Evolutionary conservation across 2,113 vertebrate species (phyloP), one percentile per base, ranked within the genome.

Genomic region (Macheiramphus alcinus): DNA sequence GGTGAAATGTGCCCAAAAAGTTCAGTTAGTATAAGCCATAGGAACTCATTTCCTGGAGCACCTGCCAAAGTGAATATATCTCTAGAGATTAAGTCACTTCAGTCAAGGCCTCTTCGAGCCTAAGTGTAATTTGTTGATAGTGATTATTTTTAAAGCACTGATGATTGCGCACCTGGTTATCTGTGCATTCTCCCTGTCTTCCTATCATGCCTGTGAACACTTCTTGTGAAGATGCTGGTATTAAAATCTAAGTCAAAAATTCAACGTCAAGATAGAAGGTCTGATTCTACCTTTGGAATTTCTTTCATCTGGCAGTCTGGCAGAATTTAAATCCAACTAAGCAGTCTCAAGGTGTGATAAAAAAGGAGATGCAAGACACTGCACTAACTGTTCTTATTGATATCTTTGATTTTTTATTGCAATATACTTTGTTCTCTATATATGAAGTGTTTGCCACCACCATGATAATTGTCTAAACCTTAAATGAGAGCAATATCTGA

Each of bases 71-170:
- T 29, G 11, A 92, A 62, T 53, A 6, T 11, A 42, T 70, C 48
- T 86, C 71, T 29, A 88, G 88, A 80, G 80, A 93, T 86, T 73
- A 90, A 86, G 67, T 76, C 50, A 88, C 42, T 95, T 90, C 67
- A 88, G 94, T 70, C 53, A 86, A 92, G 79, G 26, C 48, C 63
- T 83, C 90, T 90, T 93, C 1, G 1, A 92, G 40, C 56, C 38
- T 62, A 80, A 65, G 79, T 73, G 48, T 90, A 93, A 96, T 93
- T 93, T 88, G 29, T 83, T 97, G 79, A 80, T 72, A 92, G 48
- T 73, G 45, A 94, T 80, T 95, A 90, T 90, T 90, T 95, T 93
- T 90, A 88, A 94, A 92, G 36, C 52, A 94, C n/a, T 22, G 56
- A 79, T 85, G 56, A 72, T 52, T 92, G 58, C 0, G 0, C 53